Percentiles rank a stretch among this genome's conserved stretches.
phyloP scores from a whole-genome alignment of 2,888 invertebrate species.

The Smittia aterrima region DNA sequence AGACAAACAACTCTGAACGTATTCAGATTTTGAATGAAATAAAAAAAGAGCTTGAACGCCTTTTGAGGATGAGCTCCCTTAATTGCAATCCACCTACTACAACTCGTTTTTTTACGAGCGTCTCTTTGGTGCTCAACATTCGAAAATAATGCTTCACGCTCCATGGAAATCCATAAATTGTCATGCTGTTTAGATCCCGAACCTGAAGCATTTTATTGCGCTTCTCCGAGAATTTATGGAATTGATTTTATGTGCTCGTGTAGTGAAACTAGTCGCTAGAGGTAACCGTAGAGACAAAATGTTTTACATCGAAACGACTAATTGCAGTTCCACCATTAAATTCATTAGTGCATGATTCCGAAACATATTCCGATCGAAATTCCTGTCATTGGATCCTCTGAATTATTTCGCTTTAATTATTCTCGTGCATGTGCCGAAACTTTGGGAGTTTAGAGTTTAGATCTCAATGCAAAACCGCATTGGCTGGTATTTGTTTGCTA shows the following conservation, averaged over 20 bases:
- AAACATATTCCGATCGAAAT: neutral
- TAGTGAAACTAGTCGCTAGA: neutral
- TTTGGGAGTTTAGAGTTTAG: neutral
- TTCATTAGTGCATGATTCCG: slow-evolving; percentile 15
- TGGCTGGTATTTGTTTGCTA: neutral
- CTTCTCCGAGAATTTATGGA: slow-evolving; percentile 24
- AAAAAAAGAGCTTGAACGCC: no score
- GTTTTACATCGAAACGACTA: slow-evolving; percentile 4
- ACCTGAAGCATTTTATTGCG: slow-evolving; percentile 28
- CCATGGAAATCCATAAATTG: slow-evolving; percentile 22
- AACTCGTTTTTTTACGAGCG: neutral
- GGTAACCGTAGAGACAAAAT: neutral
- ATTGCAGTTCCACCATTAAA: slow-evolving; percentile 1
- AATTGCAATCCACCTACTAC: slow-evolving; percentile 13
- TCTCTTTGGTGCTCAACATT: neutral
- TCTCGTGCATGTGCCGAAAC: neutral
- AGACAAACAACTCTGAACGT: neutral
- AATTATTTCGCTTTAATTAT: slow-evolving; percentile 13
- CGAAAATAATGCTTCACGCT: slow-evolving; percentile 3
- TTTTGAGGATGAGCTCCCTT: neutral
- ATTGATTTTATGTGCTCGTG: slow-evolving; percentile 25
- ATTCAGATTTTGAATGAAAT: no score
- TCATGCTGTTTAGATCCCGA: slow-evolving; percentile 8
- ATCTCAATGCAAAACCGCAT: neutral
- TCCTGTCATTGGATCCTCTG: neutral